Conservation (phyloP, 2,113 vertebrate genomes). For the Chinchilla lanigera region DNA sequence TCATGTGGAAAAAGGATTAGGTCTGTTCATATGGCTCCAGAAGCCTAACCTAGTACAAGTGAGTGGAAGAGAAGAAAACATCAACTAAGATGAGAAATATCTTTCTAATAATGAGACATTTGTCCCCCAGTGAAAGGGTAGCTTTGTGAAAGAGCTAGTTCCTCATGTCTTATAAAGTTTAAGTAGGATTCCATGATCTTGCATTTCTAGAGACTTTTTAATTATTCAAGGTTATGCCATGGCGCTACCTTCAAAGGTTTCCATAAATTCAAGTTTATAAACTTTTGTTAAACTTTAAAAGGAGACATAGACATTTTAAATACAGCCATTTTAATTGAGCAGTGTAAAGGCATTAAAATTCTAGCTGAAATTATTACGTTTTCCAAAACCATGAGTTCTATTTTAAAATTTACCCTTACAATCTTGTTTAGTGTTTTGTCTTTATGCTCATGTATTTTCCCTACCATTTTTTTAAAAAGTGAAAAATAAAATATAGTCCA, state of each 20-base stretch:
- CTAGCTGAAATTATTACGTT: conserved; percentile 8
- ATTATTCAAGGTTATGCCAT: neutral
- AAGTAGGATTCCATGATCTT: neutral
- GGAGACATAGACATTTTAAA: conserved; percentile 32
- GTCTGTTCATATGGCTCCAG: neutral
- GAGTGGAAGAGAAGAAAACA: neutral
- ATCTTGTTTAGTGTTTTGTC: neutral
- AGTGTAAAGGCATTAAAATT: conserved; percentile 41
- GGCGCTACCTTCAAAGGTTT: neutral
- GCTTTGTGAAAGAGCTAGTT: neutral
- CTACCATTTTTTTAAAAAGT: neutral
- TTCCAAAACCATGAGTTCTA: neutral
- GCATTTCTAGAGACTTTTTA: neutral
- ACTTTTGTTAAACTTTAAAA: conserved; percentile 39
- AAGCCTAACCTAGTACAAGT: neutral
- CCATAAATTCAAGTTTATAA: conserved; percentile 36
- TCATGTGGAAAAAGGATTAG: conserved; percentile 60
- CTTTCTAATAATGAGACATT: conserved; percentile 23
- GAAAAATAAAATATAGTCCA: neutral
- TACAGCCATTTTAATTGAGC: neutral
- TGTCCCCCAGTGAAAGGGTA: neutral
- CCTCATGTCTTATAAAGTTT: neutral
- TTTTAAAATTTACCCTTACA: neutral
- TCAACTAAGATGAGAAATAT: conserved; percentile 3
- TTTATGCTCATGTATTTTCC: neutral